Evolutionary conservation across 2,797 vertebrate species (phyloP), one percentile per base, ranked within the genome.

Genomic region (Mastacembelus armatus): DNA sequence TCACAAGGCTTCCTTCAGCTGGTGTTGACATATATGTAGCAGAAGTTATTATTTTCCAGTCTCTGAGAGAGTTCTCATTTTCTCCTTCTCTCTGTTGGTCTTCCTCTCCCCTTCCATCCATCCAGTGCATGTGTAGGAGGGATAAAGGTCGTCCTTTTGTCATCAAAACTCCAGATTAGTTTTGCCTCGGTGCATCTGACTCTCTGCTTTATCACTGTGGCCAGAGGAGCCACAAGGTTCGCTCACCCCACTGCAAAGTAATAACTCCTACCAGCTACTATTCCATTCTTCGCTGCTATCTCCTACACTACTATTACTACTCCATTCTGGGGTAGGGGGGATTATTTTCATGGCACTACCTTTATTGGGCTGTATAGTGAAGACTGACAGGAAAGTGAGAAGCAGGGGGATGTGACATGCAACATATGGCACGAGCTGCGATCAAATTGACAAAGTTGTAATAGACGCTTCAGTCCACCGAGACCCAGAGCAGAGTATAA

Each of bases 141-240:
- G 88, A 91, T 92, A 91, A 92, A 93, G 91, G 92, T 92, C 85
- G 83, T 88, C 77, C 83, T 88, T 92, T 89, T 90, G 90, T 92
- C 91, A 91, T 92, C 91, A 91, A 88, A 92, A 89, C 89, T 89
- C 85, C 86, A 92, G 90, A 93, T 93, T 93, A 91, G 91, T 92
- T 92, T 92, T 92, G 90, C 89, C 90, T 91, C 85, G 87, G 87
- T 89, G 90, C 87, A 88, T 92, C 87, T 86, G 85, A 88, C 85
- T 84, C 83, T 76, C 74, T 78, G 83, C 87, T 91, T 91, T 90
- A 91, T 92, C 90, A 85, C 83, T 66, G 85, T 73, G 89, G 87
- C 89, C 88, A 90, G 87, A 87, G 86, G 81, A 89, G 86, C 80
- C 88, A 81, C 83, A 69, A 78, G 90, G 88, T 88, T 91, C 84